These are phyloP conservation scores for Apostichopus leukothele DNA, from an alignment of 53 echinoderm and acorn worm genomes.

Conservation along the genomic window DNA sequence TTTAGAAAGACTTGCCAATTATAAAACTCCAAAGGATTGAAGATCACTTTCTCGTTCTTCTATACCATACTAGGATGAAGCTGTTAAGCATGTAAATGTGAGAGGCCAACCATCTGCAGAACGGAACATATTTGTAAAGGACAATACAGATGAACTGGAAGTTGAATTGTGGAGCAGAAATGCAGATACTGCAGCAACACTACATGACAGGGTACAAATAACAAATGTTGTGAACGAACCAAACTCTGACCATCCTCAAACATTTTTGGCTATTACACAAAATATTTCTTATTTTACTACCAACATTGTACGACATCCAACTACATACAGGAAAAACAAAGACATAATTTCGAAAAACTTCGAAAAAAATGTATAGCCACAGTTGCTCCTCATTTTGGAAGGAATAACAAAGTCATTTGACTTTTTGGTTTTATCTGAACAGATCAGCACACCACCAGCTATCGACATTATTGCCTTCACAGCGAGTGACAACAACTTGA, in stretches of 20 bases:
- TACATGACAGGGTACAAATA: conserved; percentile 1
- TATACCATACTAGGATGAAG: background rate
- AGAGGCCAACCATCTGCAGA: background rate
- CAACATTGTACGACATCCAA: no score
- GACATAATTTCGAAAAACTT: no score
- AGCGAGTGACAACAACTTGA: background rate
- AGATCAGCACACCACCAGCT: background rate
- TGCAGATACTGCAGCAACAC: background rate
- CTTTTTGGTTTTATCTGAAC: background rate
- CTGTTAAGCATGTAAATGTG: background rate
- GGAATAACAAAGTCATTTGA: no score
- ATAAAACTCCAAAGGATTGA: background rate
- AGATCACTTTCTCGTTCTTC: background rate
- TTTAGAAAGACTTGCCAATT: background rate
- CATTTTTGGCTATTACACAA: background rate
- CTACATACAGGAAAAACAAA: no score
- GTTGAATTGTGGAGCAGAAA: background rate
- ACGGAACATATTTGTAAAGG: background rate
- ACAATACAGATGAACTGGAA: background rate
- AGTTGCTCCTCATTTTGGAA: no score
- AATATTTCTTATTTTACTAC: background rate
- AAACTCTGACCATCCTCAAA: background rate
- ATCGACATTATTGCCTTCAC: background rate
- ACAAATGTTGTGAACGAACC: background rate
- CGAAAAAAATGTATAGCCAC: no score